phyloP scores from a whole-genome alignment of 2,888 invertebrate species.

The Xestia sexstrigata region DNA sequence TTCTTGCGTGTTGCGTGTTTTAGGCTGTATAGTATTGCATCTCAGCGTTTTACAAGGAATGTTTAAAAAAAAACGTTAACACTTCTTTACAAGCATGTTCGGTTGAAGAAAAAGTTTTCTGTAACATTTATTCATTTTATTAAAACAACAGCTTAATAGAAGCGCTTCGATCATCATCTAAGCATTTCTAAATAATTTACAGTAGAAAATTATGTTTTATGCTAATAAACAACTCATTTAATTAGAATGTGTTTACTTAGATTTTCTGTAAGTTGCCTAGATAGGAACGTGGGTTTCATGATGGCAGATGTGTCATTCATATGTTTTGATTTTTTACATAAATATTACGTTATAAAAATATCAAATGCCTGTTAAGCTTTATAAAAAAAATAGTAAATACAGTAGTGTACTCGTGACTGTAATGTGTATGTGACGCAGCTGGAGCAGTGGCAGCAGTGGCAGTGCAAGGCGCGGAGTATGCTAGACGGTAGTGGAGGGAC shows the following conservation, averaged over 20 bases:
- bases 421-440: conserved; percentile 65
- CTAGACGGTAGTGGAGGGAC: conserved; percentile 80
- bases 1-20: conserved; percentile 17
- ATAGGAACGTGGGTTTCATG: conserved; percentile 62
- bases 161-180: neutral
- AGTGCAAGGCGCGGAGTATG: conserved; percentile 67
- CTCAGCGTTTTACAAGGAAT: conserved; percentile 19
- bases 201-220: neutral
- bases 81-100: conserved; percentile 23
- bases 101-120: neutral
- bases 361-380: conserved; percentile 65
- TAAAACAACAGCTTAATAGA: neutral
- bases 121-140: neutral
- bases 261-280: conserved; percentile 6
- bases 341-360: conserved; percentile 67
- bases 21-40: conserved; percentile 40
- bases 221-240: neutral
- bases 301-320: conserved; percentile 72
- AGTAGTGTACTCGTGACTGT: conserved; percentile 50
- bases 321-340: conserved; percentile 72
- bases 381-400: conserved; percentile 51
- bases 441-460: conserved; percentile 43
- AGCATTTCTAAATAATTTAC: neutral
- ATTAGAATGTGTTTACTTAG: neutral
- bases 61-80: conserved; percentile 6